Evolutionary conservation across 2,113 vertebrate species (phyloP).

Genomic region (Pyxicephalus adspersus): DNA sequence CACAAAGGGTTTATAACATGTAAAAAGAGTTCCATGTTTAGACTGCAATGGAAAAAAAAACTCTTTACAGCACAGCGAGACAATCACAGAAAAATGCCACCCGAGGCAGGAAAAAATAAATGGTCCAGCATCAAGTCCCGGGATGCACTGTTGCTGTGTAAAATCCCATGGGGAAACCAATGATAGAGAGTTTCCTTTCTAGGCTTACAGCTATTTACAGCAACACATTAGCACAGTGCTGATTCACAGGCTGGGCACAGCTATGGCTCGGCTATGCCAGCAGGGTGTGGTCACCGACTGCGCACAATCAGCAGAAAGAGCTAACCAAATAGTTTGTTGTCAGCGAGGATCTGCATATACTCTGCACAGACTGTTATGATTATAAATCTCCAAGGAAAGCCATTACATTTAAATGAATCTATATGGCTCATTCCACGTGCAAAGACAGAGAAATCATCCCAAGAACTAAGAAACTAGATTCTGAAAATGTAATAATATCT

Average conservation of each 20-base stretch:
- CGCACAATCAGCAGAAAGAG: not conserved
- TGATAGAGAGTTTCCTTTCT: slow-evolving; percentile 15
- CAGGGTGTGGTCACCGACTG: slow-evolving; percentile 11
- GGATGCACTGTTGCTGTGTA: not conserved
- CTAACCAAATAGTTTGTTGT: not conserved
- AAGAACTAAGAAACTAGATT: no score
- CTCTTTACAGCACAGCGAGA: no score
- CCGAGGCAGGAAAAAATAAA: not conserved
- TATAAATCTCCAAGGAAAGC: no score
- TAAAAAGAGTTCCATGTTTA: no score
- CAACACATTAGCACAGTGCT: slow-evolving; percentile 6
- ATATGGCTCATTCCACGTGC: no score
- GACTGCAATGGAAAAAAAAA: no score
- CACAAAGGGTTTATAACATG: no score
- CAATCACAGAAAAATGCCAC: no score
- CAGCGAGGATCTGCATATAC: not conserved
- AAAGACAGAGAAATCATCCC: no score
- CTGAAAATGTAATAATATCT: no score
- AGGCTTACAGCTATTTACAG: slow-evolving; percentile 23
- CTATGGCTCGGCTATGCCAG: not conserved
- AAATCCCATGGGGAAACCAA: not conserved
- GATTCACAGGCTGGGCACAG: slow-evolving; percentile 21
- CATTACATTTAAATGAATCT: no score
- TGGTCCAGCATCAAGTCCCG: not conserved
- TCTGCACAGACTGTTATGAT: no score